Evolutionary conservation across 2,797 vertebrate species (phyloP).

Genomic region (Neomorphus geoffroyi): DNA sequence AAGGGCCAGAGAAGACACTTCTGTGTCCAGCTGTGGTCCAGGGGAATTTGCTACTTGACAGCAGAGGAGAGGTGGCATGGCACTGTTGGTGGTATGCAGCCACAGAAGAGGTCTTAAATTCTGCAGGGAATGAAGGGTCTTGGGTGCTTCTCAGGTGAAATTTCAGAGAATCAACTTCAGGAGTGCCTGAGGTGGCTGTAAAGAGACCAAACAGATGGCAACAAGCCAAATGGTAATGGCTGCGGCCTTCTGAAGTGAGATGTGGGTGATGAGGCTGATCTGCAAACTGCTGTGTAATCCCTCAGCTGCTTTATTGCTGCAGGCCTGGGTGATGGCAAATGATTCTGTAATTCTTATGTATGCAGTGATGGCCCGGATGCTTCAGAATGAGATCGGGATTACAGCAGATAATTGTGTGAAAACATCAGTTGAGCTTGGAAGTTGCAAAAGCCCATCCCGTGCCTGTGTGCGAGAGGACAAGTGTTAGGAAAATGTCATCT

Average conservation of each 20-base stretch:
- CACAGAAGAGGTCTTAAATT: background rate
- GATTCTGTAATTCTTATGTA: background rate
- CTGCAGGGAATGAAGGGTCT: background rate
- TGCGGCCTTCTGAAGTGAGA: background rate
- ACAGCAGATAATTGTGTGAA: background rate
- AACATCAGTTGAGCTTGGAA: background rate
- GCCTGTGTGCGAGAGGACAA: fast-evolving
- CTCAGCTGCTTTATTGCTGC: background rate
- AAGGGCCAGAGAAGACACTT: background rate
- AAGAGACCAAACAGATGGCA: background rate
- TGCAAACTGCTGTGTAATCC: background rate
- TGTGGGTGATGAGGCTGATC: background rate
- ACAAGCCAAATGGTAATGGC: background rate
- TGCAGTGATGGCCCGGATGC: background rate
- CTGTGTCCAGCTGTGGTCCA: background rate
- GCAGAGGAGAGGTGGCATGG: background rate
- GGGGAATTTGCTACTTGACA: background rate
- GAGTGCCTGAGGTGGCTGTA: background rate
- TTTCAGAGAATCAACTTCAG: background rate
- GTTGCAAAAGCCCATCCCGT: background rate
- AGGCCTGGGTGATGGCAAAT: background rate
- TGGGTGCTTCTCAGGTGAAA: background rate
- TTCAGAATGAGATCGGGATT: background rate
- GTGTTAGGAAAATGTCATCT: background rate
- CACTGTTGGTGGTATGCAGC: background rate